Evolutionary conservation across 1,140 invertebrate genomes (phyloP), one percentile per base, ranked within the genome.

Genomic region (Augochlora pura): DNA sequence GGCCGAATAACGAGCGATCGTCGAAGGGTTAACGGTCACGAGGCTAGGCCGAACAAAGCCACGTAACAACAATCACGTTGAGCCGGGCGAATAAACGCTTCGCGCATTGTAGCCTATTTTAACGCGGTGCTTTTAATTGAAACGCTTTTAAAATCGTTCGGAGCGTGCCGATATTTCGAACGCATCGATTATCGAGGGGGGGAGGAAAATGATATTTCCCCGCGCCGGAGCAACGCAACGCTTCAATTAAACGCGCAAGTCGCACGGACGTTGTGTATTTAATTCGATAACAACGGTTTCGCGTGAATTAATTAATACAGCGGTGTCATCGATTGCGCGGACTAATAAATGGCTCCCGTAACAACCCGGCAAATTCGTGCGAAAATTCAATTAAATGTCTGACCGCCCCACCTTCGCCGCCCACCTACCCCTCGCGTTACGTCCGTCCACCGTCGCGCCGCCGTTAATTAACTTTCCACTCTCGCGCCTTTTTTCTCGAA

Each of bases 231-330:
- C 54, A 16, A 21, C 38, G 38, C 8, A 25, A 9, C 52, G 21
- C 27, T 39, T 65, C 46, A 23, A 54, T 74, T 74, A 16, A 52
- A 25, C 59, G 23, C 8, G 23, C 60, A 39, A 52, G 59, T 23
- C 27, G 9, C 14, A 32, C 32, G 64, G 42, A 65, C 63, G 63
- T 38, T 65, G 21, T 39, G 38, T 23, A 38, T 74, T 74, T 74
- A 65, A 74, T 66, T 64, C 57, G 23, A 72, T 46, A 72, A 72
- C 57, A 62, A 62, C 18, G 59, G 21, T 23, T 18, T n/a, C 46
- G 9, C 32, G 32, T 14, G 23, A 57, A 67, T 75, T 75, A 75
- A 77, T 62, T 46, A 62, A 69, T 59, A 25, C 27, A 16, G 23
- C 23, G 63, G 23, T 23, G 63, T 57, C 52, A 39, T 60, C 66